Percentiles rank a stretch among this genome's conserved stretches.
phyloP scores from a whole-genome alignment of 92 coral and sea anemone genomes.

The Blastomussa wellsi region DNA sequence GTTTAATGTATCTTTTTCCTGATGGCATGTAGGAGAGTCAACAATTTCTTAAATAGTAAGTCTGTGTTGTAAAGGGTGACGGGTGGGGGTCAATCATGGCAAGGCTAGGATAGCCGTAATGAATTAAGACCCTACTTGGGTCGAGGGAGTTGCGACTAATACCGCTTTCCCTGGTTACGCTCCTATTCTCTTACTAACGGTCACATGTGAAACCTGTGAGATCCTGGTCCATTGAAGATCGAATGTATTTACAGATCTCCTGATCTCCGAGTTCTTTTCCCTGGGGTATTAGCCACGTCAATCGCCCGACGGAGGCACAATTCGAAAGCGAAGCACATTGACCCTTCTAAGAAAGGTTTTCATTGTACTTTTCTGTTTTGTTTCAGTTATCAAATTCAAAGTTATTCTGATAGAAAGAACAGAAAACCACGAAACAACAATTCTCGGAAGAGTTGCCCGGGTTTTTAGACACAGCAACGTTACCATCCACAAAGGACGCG shows the following conservation, averaged over 20 bases:
- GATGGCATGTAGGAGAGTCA: no score
- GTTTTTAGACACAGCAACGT: slow-evolving; percentile 18
- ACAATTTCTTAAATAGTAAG: no score
- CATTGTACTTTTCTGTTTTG: background rate
- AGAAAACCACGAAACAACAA: background rate
- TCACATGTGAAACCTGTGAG: background rate
- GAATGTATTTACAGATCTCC: background rate
- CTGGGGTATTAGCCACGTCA: no score
- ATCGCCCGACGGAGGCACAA: background rate
- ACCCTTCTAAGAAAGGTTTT: background rate
- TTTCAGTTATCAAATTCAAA: slow-evolving; percentile 31
- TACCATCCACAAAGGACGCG: slow-evolving; percentile 10
- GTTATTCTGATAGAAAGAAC: background rate
- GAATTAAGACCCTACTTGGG: background rate
- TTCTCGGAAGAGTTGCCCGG: slow-evolving; percentile 16
- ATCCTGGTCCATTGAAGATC: no score
- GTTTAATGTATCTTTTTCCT: no score
- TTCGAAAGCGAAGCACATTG: background rate
- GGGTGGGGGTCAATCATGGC: background rate
- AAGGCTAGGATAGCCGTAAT: background rate
- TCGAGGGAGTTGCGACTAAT: no score
- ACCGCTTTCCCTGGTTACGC: no score
- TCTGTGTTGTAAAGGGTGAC: no score
- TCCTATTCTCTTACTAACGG: no score
- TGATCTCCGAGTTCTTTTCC: background rate